Percentiles rank a stretch among this genome's conserved stretches.
Conservation (phyloP, 2,113 vertebrate species). For the Pterocles gutturalis region DNA sequence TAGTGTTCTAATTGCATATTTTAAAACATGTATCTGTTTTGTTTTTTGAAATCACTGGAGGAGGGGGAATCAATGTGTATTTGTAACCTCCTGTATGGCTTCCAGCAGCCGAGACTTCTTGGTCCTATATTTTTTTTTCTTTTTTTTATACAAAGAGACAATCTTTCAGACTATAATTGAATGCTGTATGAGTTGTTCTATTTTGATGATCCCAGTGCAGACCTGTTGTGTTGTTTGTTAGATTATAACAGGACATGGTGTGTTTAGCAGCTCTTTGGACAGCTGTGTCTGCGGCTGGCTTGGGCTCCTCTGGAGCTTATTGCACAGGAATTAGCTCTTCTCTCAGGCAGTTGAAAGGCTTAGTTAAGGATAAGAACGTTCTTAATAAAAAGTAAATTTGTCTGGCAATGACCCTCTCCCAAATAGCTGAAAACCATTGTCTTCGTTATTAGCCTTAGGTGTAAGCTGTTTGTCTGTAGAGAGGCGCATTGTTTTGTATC, state of each 20-base stretch:
- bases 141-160: background rate
- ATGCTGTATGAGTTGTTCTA: background rate
- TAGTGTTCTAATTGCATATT: background rate
- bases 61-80: background rate
- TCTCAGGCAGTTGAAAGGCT: slow-evolving; percentile 8
- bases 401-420: background rate
- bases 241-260: background rate
- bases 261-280: background rate
- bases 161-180: rapidly evolving
- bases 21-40: background rate
- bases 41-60: rapidly evolving
- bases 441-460: background rate
- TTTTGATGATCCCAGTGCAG: background rate
- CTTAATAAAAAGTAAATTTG: slow-evolving; percentile 3
- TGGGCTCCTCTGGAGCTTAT: background rate
- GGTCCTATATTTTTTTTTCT: background rate
- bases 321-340: background rate
- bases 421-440: background rate
- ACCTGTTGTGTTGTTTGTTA: background rate
- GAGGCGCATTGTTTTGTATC: background rate
- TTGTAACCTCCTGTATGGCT: background rate
- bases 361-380: background rate
- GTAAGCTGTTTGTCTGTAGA: background rate
- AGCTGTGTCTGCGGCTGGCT: background rate
- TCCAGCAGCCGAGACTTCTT: background rate